Conservation (phyloP, 2,113 vertebrate genomes). For the Tetraodon nigroviridis region DNA sequence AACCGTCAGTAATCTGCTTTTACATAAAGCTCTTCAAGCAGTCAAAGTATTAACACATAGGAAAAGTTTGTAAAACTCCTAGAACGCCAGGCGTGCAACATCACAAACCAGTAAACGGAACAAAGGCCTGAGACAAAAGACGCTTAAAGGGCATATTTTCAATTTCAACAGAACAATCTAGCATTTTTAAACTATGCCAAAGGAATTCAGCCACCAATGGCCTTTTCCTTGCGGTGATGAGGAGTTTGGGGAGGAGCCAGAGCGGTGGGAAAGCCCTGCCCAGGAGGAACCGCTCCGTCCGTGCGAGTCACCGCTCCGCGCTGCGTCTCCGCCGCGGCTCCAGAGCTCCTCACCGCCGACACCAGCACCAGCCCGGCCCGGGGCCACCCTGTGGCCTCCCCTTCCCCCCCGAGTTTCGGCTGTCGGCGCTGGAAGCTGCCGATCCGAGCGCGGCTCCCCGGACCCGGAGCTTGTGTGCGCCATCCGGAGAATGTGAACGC, state of each 20-base stretch:
- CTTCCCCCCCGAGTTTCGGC: too few species aligned
- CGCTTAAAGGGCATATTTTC: background rate
- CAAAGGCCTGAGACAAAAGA: background rate
- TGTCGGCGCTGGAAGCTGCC: background rate
- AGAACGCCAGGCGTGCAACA: background rate
- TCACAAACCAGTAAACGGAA: background rate
- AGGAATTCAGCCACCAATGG: slow-evolving; percentile 35
- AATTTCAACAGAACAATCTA: background rate
- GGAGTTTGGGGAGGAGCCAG: slow-evolving; percentile 56
- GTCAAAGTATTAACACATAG: background rate
- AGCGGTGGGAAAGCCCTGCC: slow-evolving; percentile 47
- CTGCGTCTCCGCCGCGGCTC: slow-evolving; percentile 21
- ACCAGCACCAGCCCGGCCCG: slow-evolving; percentile 24
- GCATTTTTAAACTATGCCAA: slow-evolving; percentile 39
- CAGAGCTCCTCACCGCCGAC: slow-evolving; percentile 22
- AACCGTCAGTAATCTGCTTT: background rate
- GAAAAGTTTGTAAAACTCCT: background rate
- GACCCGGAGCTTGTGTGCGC: background rate
- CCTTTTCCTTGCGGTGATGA: background rate
- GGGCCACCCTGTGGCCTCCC: slow-evolving; percentile 1
- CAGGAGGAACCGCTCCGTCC: slow-evolving; percentile 2
- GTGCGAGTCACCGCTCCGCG: background rate
- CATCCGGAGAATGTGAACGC: slow-evolving; percentile 53
- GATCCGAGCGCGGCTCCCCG: slow-evolving; percentile 8
- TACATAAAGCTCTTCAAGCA: background rate